A percentile compares a stretch with the other conserved stretches of the same genome.
phyloP scores from a whole-genome alignment of 2,113 vertebrate species.

The Thamnaconus septentrionalis region DNA sequence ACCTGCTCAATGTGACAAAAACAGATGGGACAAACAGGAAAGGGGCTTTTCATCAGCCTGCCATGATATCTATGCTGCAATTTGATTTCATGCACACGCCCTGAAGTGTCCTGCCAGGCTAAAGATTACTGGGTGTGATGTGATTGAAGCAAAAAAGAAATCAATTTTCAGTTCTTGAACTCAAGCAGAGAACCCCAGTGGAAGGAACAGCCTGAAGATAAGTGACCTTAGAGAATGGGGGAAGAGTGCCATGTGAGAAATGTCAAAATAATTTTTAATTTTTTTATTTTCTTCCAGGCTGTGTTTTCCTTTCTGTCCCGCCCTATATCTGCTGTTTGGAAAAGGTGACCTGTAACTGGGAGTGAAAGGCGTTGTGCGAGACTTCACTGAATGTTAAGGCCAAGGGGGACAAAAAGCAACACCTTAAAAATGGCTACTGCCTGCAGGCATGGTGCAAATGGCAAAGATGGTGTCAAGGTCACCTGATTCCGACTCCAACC shows the following conservation, averaged over 20 bases:
- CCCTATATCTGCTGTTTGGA: constrained; percentile 21
- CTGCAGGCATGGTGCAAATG: constrained; percentile 56
- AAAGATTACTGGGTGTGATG: background rate
- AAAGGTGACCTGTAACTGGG: constrained; percentile 20
- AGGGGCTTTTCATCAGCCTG: constrained; percentile 60
- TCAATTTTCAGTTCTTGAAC: constrained; percentile 14
- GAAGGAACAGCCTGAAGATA: constrained; percentile 2
- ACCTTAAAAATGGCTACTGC: constrained; percentile 49
- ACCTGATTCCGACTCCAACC: constrained; percentile 39
- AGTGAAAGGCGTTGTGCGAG: constrained; percentile 30
- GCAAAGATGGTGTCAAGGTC: constrained; percentile 59
- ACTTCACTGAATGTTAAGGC: constrained; percentile 48
- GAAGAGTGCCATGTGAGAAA: constrained; percentile 28
- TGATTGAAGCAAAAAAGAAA: background rate
- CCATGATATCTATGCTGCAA: constrained; percentile 62
- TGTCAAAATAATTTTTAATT: constrained; percentile 50
- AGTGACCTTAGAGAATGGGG: background rate
- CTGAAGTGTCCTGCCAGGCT: constrained; percentile 7
- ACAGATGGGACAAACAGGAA: constrained; percentile 44
- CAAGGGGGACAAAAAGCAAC: constrained; percentile 25
- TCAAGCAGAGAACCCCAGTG: background rate
- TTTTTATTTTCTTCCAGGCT: constrained; percentile 48
- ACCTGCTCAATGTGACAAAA: constrained; percentile 60
- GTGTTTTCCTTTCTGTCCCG: constrained; percentile 29
- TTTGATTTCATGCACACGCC: constrained; percentile 49